A percentile compares a stretch with the other conserved stretches of the same genome.
Evolutionary conservation across 2,797 vertebrate genomes (phyloP).

Genomic region (Notolepis coatsorum): DNA sequence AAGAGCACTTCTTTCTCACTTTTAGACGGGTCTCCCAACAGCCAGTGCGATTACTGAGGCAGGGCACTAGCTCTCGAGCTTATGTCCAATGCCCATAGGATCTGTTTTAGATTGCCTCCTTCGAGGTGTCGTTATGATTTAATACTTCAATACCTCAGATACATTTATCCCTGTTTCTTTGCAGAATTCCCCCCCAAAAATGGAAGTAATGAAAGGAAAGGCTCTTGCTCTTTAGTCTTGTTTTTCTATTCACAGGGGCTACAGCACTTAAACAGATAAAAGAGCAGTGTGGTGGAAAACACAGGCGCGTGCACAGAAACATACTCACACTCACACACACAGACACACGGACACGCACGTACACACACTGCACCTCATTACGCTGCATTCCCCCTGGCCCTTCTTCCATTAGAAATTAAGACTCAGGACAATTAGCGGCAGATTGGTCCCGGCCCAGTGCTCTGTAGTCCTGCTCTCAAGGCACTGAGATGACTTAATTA

Average conservation of each 20-base stretch:
- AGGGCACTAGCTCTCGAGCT: slow-evolving; percentile 21
- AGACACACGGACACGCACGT: slow-evolving; percentile 20
- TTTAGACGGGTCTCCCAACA: slow-evolving; percentile 50
- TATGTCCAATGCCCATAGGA: slow-evolving; percentile 29
- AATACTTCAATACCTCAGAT: slow-evolving; percentile 27
- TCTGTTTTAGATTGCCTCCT: slow-evolving; percentile 20
- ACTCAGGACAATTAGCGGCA: slow-evolving; percentile 79
- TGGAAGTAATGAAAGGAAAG: slow-evolving; percentile 43
- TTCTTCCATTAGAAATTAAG: slow-evolving; percentile 83
- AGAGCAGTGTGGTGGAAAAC: slow-evolving; percentile 20
- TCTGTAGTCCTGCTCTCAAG: slow-evolving; percentile 63
- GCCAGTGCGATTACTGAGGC: slow-evolving; percentile 48
- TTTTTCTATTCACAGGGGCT: slow-evolving; percentile 55
- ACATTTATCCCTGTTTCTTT: slow-evolving; percentile 43
- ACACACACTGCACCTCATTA: slow-evolving; percentile 73
- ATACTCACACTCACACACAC: slow-evolving; percentile 27
- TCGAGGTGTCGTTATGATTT: slow-evolving; percentile 20
- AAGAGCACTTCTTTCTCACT: slow-evolving; percentile 62
- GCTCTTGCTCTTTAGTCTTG: slow-evolving; percentile 52
- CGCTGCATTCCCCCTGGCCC: slow-evolving; percentile 70
- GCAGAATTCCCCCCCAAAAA: slow-evolving; percentile 58
- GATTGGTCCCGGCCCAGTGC: slow-evolving; percentile 76
- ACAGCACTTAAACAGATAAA: slow-evolving; percentile 68
- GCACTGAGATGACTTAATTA: slow-evolving; percentile 78
- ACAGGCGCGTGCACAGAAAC: background rate